Percentiles rank a stretch among this genome's conserved stretches.
Conservation (phyloP, 2,797 vertebrate species). For the Tapirus indicus region DNA sequence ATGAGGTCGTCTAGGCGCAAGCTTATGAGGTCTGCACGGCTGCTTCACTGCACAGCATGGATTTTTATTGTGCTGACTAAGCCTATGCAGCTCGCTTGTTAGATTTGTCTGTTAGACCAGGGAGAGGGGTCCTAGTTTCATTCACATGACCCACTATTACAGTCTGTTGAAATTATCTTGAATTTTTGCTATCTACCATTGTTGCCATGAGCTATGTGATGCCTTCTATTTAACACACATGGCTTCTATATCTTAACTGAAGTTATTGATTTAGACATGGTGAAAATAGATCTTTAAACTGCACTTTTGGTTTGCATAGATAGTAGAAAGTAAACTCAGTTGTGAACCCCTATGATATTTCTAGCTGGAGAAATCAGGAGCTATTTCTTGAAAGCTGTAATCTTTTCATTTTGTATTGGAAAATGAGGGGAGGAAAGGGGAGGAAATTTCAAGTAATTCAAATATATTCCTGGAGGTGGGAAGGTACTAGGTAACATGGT, state of each 20-base stretch:
- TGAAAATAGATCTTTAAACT: slow-evolving; percentile 4
- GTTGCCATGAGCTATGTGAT: not conserved
- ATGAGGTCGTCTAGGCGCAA: too few species aligned
- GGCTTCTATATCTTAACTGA: not conserved
- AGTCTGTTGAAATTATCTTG: not conserved
- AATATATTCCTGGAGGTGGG: not conserved
- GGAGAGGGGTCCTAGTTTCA: too few species aligned
- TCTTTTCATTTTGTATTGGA: not conserved
- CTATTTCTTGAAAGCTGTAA: not conserved
- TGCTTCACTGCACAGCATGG: too few species aligned
- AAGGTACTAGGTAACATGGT: not conserved
- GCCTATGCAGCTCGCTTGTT: too few species aligned
- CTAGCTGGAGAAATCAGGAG: not conserved
- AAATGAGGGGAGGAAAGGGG: not conserved
- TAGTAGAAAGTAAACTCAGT: not conserved
- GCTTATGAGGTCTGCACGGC: too few species aligned
- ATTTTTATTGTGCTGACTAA: too few species aligned
- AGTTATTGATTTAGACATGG: not conserved
- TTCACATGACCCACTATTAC: not conserved
- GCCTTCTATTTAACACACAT: not conserved
- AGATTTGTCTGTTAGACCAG: too few species aligned
- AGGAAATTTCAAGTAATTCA: not conserved
- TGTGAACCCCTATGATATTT: not conserved
- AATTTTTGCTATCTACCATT: not conserved
- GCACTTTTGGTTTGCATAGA: not conserved